Evolutionary conservation across 1,140 invertebrate species (phyloP).

Genomic region (Bombus pascuorum): DNA sequence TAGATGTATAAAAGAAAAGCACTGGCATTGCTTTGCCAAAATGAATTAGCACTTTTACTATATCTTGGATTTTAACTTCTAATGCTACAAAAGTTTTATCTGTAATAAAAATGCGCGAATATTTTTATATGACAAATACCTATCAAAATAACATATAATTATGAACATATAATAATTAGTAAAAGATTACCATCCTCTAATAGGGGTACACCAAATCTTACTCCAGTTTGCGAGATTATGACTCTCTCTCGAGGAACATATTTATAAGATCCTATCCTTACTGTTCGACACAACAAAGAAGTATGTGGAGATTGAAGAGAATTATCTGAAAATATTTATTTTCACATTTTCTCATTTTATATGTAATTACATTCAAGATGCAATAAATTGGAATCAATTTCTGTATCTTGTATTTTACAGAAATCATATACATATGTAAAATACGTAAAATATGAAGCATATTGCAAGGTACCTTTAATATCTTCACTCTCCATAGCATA

Average conservation of each 20-base stretch:
- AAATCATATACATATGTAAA: background rate
- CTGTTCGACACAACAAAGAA: slow-evolving; percentile 86
- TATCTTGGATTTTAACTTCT: slow-evolving; percentile 85
- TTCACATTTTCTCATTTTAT: slow-evolving; percentile 76
- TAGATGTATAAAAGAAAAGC: slow-evolving; percentile 89
- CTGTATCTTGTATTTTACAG: background rate
- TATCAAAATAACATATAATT: background rate
- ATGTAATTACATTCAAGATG: slow-evolving; percentile 67
- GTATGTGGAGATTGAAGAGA: slow-evolving; percentile 72
- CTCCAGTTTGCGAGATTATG: slow-evolving; percentile 85
- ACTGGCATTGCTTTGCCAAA: slow-evolving; percentile 89
- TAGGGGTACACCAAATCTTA: slow-evolving; percentile 87
- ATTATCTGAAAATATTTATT: slow-evolving; percentile 60
- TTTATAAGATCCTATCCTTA: slow-evolving; percentile 91
- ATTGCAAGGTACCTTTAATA: slow-evolving; percentile 52
- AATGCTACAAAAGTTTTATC: slow-evolving; percentile 82
- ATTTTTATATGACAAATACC: background rate
- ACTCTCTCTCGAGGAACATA: slow-evolving; percentile 87
- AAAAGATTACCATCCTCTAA: slow-evolving; percentile 82
- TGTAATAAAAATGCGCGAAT: slow-evolving; percentile 61
- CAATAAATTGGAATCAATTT: background rate
- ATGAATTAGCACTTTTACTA: slow-evolving; percentile 89
- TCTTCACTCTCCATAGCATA: slow-evolving; percentile 53
- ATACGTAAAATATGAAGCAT: background rate
- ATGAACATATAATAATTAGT: background rate